phyloP scores from a whole-genome alignment of 1,140 invertebrate genomes.

The Drosophila parvula region DNA sequence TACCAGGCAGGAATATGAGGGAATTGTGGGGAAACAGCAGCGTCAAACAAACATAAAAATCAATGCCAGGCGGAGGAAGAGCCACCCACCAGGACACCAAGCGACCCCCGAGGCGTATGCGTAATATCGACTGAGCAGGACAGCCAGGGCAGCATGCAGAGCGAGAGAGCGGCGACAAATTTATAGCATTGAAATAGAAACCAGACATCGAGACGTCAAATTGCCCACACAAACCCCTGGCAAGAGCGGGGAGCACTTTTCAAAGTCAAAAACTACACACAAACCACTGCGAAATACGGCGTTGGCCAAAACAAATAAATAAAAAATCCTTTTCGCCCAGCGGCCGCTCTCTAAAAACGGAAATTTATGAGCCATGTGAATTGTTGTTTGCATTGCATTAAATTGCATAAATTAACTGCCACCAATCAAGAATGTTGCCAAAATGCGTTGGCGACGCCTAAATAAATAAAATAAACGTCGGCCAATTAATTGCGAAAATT shows the following conservation, averaged over 20 bases:
- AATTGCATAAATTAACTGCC: slow-evolving; percentile 62
- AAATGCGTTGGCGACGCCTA: slow-evolving; percentile 31
- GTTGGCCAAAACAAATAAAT: slow-evolving; percentile 64
- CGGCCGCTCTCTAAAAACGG: slow-evolving; percentile 50
- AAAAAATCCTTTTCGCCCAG: slow-evolving; percentile 34
- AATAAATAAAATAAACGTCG: slow-evolving; percentile 36
- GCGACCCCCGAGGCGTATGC: slow-evolving; percentile 62
- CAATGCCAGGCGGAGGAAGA: slow-evolving; percentile 65
- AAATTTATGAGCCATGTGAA: slow-evolving; percentile 57
- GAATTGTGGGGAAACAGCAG: slow-evolving; percentile 18
- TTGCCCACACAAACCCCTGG: slow-evolving; percentile 18
- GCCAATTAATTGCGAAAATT: slow-evolving; percentile 24
- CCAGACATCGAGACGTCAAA: slow-evolving; percentile 78
- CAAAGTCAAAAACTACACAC: slow-evolving; percentile 58
- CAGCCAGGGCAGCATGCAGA: slow-evolving; percentile 8
- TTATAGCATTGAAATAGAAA: slow-evolving; percentile 79
- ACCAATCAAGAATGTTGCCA: slow-evolving; percentile 40
- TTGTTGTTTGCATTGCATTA: slow-evolving; percentile 62
- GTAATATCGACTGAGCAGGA: slow-evolving; percentile 60
- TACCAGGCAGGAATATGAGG: slow-evolving; percentile 48
- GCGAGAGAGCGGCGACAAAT: slow-evolving; percentile 64
- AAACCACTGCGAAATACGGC: slow-evolving; percentile 32
- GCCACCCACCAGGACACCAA: slow-evolving; percentile 57
- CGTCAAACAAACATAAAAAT: slow-evolving; percentile 65
- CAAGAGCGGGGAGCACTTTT: slow-evolving; percentile 24